Conservation (phyloP, 2,797 vertebrate species). For the Gallinago stenura region DNA sequence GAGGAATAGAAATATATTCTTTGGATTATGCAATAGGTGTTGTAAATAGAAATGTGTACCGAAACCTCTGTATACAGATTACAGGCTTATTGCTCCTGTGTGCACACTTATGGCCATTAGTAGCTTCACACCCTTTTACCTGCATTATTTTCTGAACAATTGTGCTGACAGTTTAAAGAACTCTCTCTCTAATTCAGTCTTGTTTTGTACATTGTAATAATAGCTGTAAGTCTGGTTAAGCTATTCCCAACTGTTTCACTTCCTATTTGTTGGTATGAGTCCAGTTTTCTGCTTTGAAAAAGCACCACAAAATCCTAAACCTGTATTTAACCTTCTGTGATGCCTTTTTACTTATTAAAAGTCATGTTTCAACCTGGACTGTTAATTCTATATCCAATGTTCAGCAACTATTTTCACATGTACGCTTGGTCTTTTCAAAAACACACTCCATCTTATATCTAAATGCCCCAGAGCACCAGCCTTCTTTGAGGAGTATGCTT, state of each 20-base stretch:
- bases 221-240: background rate
- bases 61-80: background rate
- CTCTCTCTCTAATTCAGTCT: background rate
- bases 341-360: background rate
- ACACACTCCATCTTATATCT: background rate
- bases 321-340: background rate
- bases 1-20: background rate
- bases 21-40: background rate
- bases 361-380: background rate
- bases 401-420: background rate
- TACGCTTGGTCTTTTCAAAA: background rate
- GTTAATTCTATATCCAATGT: background rate
- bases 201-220: background rate
- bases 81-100: background rate
- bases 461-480: background rate
- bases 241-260: background rate
- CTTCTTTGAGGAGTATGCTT: background rate
- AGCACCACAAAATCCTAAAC: background rate
- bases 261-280: background rate
- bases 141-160: background rate
- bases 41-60: background rate
- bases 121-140: background rate
- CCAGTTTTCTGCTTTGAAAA: background rate
- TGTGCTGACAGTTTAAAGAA: background rate
- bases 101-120: background rate